phyloP scores from a whole-genome alignment of 1,140 invertebrate genomes.

The Chrysoperla carnea region DNA sequence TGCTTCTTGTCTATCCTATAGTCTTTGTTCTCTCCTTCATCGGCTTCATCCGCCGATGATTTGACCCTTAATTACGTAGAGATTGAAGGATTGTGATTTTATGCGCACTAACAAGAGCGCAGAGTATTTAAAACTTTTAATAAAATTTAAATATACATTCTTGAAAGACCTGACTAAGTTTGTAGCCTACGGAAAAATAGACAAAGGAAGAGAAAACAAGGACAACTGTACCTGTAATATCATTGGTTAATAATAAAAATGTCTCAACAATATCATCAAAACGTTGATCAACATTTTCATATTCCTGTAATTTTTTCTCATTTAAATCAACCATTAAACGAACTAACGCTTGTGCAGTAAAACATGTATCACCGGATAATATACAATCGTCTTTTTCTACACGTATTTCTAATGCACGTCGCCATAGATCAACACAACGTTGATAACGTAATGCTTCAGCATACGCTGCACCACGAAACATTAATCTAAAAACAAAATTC shows the following conservation, averaged over 20 bases:
- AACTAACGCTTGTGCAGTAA: slow-evolving; percentile 61
- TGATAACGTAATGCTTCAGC: slow-evolving; percentile 71
- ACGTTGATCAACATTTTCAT: slow-evolving; percentile 32
- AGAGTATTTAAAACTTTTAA: too few relatives aligned
- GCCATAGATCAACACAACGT: slow-evolving; percentile 72
- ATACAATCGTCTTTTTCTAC: slow-evolving; percentile 57
- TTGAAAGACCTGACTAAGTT: too few relatives aligned
- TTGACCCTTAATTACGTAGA: too few relatives aligned
- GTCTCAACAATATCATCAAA: slow-evolving; percentile 55
- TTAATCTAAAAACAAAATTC: slow-evolving; percentile 11
- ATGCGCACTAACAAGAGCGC: too few relatives aligned
- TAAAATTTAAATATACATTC: too few relatives aligned
- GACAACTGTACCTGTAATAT: slow-evolving; percentile 23
- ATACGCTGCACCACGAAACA: slow-evolving; percentile 62
- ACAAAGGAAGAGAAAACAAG: too few relatives aligned
- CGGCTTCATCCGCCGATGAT: too few relatives aligned
- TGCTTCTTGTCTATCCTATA: too few relatives aligned
- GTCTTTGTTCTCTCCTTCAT: too few relatives aligned
- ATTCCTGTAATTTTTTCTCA: slow-evolving; percentile 34
- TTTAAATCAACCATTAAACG: slow-evolving; percentile 62
- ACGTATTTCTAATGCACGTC: slow-evolving; percentile 56
- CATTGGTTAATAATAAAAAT: slow-evolving; percentile 42
- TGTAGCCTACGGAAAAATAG: too few relatives aligned
- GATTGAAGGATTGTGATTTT: too few relatives aligned
- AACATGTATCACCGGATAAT: slow-evolving; percentile 53